phyloP scores from a whole-genome alignment of 1,140 invertebrate species.

The Monomorium pharaonis region DNA sequence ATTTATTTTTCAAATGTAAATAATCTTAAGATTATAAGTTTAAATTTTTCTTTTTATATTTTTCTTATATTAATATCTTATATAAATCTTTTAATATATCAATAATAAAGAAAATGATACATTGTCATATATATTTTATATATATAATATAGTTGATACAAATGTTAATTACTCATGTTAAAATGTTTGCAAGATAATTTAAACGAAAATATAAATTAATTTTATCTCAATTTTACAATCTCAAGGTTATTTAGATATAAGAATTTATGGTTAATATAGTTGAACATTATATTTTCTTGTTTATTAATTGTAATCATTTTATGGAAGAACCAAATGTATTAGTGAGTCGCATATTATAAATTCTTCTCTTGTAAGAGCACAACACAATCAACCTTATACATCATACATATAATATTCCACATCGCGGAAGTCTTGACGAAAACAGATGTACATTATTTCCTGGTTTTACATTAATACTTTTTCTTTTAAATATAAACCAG shows the following conservation, averaged over 20 bases:
- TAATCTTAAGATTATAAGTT: not conserved
- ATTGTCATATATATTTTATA: slow-evolving; percentile 14
- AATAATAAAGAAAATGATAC: not conserved
- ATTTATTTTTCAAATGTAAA: not conserved
- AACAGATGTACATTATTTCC: slow-evolving; percentile 59
- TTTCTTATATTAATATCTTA: not conserved
- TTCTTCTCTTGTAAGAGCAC: not conserved
- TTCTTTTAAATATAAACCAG: slow-evolving; percentile 80
- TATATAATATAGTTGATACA: not conserved
- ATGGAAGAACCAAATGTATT: not conserved
- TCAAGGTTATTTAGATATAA: not conserved
- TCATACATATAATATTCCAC: slow-evolving; percentile 40
- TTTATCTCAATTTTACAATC: slow-evolving; percentile 1
- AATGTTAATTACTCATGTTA: not conserved
- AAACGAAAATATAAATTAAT: not conserved
- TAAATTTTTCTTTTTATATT: not conserved
- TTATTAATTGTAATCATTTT: not conserved
- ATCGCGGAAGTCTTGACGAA: slow-evolving; percentile 38
- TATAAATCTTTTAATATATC: too few relatives aligned
- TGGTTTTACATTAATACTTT: slow-evolving; percentile 80
- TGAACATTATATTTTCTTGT: not conserved
- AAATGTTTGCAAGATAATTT: not conserved
- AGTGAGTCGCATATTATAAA: not conserved
- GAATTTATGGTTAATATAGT: not conserved
- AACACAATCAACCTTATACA: slow-evolving; percentile 35